Percentiles rank a stretch among this genome's conserved stretches.
These are phyloP conservation scores for Gryllus bimaculatus DNA, from an alignment of 1,140 invertebrate genomes.

Conservation along the genomic window DNA sequence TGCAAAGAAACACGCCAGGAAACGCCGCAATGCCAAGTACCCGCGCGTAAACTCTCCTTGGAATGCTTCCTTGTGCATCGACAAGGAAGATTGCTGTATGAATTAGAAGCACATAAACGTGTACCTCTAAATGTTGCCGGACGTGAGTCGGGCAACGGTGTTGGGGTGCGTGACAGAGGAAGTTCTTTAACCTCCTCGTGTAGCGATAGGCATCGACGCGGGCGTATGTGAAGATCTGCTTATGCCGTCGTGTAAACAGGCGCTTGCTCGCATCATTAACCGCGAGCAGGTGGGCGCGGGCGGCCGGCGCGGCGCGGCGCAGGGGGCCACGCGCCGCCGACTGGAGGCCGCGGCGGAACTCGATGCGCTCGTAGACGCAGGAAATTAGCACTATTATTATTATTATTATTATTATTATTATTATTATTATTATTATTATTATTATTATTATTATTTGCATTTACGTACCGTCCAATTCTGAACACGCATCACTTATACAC, in stretches of 20 bases:
- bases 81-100: background rate
- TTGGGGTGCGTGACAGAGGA: background rate
- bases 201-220: background rate
- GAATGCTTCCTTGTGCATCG: background rate
- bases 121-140: background rate
- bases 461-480: no score
- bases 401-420: no score
- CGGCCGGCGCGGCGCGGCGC: no score
- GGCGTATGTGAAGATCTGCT: background rate
- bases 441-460: no score
- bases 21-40: background rate
- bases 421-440: no score
- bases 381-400: no score
- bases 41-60: background rate
- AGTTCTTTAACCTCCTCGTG: background rate
- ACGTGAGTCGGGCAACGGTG: background rate
- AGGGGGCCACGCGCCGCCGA: no score
- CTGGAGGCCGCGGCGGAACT: no score
- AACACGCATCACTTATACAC: no score
- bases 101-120: background rate
- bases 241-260: background rate
- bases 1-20: no score
- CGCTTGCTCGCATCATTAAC: background rate
- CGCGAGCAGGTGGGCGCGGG: background rate
- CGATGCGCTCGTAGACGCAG: no score